Evolutionary conservation across 2,888 invertebrate genomes (phyloP), one percentile per base, ranked within the genome.

Genomic region (Drosophila kanekoi): DNA sequence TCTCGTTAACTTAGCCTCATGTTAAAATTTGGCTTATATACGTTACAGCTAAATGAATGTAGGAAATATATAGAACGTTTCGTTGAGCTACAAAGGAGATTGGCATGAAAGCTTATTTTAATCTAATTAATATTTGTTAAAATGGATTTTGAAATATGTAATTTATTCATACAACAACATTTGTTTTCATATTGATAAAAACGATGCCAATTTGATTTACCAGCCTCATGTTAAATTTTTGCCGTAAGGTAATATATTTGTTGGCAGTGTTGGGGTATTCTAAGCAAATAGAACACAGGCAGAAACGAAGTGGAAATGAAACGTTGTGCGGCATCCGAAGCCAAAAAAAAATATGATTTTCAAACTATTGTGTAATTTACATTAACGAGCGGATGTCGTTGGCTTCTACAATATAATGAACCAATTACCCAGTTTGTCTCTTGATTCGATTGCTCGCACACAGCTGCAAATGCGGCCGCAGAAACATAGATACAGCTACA

Each of bases 381-480:
- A 82, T 82, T 82, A 82, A 86, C 82, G 74, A 82, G 84, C 82
- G 82, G 82, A 82, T 86, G 82, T 86, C 86, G 82, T 86, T 88
- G 88, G 83, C 71, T 82, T 82, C 86, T 72, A 82, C 86, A 86
- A 82, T 77, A 82, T 82, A 87, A 82, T 82, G 82, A 82, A 82
- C 86, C 82, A 82, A 82, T 82, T 82, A 86, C 88, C 87, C 87
- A 88, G 82, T 88, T 87, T 88, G 87, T 86, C 84, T 82, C 82
- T 82, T 88, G 83, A 82, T 82, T 88, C 87, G 88, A 82, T 88
- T 88, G 86, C 86, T 77, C 43, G 70, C 59, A 62, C 60, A 78
- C 43, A 69, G 32, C 40, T 40, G 44, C 41, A 58, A 32, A 20
- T 49, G 47, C 49, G 33, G 32, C 57, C 35, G 45, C 58, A 59